These are phyloP conservation scores for Corvus moneduloides DNA, from an alignment of 2,113 vertebrate genomes.

Conservation along the genomic window DNA sequence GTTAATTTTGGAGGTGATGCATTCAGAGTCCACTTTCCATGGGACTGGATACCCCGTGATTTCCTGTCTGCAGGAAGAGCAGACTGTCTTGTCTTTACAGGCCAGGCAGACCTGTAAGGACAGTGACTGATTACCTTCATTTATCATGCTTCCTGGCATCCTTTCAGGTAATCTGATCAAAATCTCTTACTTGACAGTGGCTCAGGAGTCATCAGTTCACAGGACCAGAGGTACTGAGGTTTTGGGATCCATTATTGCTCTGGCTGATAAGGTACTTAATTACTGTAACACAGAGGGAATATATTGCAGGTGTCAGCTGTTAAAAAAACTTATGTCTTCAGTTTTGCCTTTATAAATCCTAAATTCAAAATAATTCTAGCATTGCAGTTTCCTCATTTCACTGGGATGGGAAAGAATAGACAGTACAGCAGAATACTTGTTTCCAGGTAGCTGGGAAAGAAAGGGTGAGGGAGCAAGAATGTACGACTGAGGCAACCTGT, in stretches of 20 bases:
- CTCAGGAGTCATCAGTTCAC: conserved; percentile 50
- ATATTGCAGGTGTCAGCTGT: not conserved
- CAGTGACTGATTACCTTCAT: conserved; percentile 85
- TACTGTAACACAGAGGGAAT: not conserved
- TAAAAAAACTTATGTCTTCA: not conserved
- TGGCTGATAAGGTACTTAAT: not conserved
- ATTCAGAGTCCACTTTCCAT: not conserved
- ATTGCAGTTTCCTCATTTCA: not conserved
- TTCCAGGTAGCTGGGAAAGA: not conserved
- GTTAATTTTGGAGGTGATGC: not conserved
- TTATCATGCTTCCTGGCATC: conserved; percentile 77
- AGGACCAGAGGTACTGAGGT: not conserved
- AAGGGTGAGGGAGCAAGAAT: not conserved
- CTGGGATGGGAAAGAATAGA: not conserved
- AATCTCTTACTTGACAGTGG: conserved; percentile 76
- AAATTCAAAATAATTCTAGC: not conserved
- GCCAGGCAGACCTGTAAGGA: conserved; percentile 75
- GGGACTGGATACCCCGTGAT: not conserved
- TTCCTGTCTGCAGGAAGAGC: not conserved
- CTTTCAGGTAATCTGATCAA: conserved; percentile 80
- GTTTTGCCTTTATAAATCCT: not conserved
- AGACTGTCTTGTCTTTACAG: conserved; percentile 69
- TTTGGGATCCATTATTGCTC: not conserved
- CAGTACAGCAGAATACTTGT: not conserved
- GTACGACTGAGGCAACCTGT: not conserved